A percentile compares a stretch with the other conserved stretches of the same genome.
Evolutionary conservation across 1,140 invertebrate species (phyloP).

Genomic region (Penaeus japonicus): DNA sequence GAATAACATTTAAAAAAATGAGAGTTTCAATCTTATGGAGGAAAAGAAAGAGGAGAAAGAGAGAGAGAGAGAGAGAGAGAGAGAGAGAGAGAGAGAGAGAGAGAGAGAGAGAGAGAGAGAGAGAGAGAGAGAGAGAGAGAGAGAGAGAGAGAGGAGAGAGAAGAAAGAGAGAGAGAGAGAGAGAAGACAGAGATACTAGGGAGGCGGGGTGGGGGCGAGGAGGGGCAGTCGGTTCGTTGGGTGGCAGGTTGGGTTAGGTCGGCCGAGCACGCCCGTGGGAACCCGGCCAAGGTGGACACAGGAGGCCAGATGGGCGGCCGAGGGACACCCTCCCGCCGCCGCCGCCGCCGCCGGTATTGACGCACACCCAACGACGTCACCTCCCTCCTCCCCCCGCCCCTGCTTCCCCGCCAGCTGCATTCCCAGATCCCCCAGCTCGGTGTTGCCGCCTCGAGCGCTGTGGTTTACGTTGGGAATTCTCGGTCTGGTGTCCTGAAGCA

Average conservation of each 20-base stretch:
- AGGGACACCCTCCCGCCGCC: no score
- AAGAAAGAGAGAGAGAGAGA: not conserved
- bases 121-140: not conserved
- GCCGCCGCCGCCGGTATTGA: conserved; percentile 47
- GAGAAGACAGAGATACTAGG: not conserved
- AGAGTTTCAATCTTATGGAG: no score
- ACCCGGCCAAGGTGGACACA: conserved; percentile 39
- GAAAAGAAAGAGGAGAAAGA: not conserved
- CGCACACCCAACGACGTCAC: conserved; percentile 20
- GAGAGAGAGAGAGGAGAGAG: conserved; percentile 10
- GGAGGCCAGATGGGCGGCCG: conserved; percentile 40
- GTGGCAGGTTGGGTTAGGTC: conserved; percentile 28
- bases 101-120: not conserved
- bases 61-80: not conserved
- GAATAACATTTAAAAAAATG: no score
- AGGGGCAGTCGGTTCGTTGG: not conserved
- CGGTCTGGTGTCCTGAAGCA: not conserved
- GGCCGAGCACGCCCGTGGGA: conserved; percentile 25
- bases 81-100: not conserved
- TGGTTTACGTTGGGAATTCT: not conserved
- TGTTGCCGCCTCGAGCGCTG: not conserved
- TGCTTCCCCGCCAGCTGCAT: conserved; percentile 26
- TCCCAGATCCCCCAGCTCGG: conserved; percentile 2
- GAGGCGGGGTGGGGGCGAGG: not conserved
- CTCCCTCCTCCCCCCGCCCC: not conserved